A percentile compares a stretch with the other conserved stretches of the same genome.
phyloP scores from a whole-genome alignment of 2,888 invertebrate species.

The Synanthedon vespiformis region DNA sequence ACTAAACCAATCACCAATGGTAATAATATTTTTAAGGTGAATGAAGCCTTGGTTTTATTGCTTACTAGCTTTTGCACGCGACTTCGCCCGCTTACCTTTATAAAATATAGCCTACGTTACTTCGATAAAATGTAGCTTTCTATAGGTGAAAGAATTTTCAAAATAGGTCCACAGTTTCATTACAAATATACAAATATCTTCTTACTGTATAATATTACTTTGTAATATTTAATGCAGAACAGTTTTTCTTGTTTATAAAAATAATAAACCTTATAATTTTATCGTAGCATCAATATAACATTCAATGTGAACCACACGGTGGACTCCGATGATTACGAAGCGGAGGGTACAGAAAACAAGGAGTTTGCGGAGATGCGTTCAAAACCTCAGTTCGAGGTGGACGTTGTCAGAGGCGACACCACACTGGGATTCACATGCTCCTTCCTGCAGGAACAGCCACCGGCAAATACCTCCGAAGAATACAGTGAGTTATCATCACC shows the following conservation, averaged over 20 bases:
- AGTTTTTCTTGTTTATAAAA: not conserved
- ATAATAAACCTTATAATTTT: not conserved
- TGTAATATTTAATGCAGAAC: not conserved
- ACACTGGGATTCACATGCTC: constrained; percentile 89
- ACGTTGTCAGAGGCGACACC: constrained; percentile 81
- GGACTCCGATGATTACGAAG: constrained; percentile 80
- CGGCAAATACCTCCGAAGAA: constrained; percentile 74
- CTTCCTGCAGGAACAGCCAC: constrained; percentile 75
- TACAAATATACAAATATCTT: too few species aligned
- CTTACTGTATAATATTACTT: too few species aligned
- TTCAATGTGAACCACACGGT: constrained; percentile 97
- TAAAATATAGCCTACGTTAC: too few species aligned
- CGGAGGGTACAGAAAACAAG: constrained; percentile 74
- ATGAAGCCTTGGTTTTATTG: too few species aligned
- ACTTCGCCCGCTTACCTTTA: too few species aligned
- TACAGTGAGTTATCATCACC: constrained; percentile 64
- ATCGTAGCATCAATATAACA: constrained; percentile 77
- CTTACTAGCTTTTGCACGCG: too few species aligned
- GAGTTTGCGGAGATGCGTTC: constrained; percentile 89
- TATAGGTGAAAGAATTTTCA: too few species aligned
- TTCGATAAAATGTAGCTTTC: too few species aligned
- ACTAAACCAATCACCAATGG: too few species aligned
- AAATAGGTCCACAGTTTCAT: too few species aligned
- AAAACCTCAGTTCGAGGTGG: constrained; percentile 91
- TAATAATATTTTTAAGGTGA: too few species aligned